A percentile compares a stretch with the other conserved stretches of the same genome.
Evolutionary conservation across 2,113 vertebrate genomes (phyloP).

Genomic region (Athene cunicularia): DNA sequence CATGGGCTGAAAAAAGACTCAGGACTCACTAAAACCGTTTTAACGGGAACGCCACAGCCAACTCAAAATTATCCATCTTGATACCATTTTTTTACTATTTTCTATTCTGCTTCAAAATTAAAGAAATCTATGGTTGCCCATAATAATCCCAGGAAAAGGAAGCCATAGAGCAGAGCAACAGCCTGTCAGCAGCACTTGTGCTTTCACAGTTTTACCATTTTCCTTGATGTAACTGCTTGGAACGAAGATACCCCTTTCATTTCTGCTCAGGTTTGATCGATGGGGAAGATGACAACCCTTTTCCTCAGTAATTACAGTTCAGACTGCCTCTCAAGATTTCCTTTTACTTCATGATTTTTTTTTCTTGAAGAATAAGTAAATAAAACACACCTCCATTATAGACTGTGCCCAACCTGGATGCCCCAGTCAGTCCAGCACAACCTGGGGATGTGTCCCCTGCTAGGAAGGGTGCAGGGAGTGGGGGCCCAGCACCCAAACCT

Average conservation of each 20-base stretch:
- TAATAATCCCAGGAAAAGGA: neutral
- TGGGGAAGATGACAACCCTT: neutral
- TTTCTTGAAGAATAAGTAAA: too few relatives aligned
- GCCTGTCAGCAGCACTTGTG: neutral
- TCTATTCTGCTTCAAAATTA: neutral
- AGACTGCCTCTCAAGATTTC: neutral
- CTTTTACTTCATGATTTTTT: neutral
- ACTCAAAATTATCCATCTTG: neutral
- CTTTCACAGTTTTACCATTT: neutral
- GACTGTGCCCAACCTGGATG: neutral
- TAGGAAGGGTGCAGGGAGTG: fast-evolving
- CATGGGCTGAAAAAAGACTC: neutral
- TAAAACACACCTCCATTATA: neutral
- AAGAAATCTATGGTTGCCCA: neutral
- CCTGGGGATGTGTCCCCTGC: fast-evolving
- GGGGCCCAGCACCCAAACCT: neutral
- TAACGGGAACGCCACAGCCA: neutral
- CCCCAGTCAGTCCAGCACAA: fast-evolving
- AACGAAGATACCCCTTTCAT: neutral
- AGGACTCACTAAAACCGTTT: neutral
- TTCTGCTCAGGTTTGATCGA: neutral
- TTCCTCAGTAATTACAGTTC: neutral
- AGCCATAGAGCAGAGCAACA: neutral
- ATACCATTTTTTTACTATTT: neutral
- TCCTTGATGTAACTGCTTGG: neutral